A percentile compares a stretch with the other conserved stretches of the same genome.
phyloP scores from a whole-genome alignment of 2,797 vertebrate genomes.

The Micrastur ruficollis region DNA sequence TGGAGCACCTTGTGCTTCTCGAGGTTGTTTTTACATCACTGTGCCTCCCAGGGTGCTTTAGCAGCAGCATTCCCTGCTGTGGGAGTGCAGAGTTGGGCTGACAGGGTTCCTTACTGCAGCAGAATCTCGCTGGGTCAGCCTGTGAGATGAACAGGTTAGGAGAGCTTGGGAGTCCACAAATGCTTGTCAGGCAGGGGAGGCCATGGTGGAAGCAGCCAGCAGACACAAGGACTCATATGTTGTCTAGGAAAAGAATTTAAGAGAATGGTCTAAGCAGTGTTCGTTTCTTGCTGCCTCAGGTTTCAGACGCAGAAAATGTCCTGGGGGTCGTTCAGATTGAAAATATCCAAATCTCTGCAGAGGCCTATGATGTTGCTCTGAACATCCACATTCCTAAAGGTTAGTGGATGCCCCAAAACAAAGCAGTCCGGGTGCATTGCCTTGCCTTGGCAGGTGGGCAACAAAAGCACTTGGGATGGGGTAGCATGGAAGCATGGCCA shows the following conservation, averaged over 20 bases:
- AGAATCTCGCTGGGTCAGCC: background rate
- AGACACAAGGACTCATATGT: background rate
- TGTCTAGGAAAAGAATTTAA: background rate
- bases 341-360: constrained; percentile 82
- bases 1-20: background rate
- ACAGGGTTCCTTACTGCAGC: background rate
- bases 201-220: background rate
- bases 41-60: background rate
- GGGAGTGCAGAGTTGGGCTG: background rate
- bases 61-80: background rate
- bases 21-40: background rate
- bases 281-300: constrained; percentile 68
- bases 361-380: constrained; percentile 85
- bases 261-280: background rate
- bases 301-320: constrained; percentile 85
- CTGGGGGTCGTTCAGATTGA: constrained; percentile 85
- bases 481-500: accelerated
- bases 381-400: constrained; percentile 85
- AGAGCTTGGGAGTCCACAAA: background rate
- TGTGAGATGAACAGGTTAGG: background rate
- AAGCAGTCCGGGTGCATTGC: background rate
- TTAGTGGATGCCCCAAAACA: constrained; percentile 27
- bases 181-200: background rate
- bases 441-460: background rate
- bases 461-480: background rate